phyloP scores from a whole-genome alignment of 2,797 vertebrate species.

The Euphonia xanthogaster region DNA sequence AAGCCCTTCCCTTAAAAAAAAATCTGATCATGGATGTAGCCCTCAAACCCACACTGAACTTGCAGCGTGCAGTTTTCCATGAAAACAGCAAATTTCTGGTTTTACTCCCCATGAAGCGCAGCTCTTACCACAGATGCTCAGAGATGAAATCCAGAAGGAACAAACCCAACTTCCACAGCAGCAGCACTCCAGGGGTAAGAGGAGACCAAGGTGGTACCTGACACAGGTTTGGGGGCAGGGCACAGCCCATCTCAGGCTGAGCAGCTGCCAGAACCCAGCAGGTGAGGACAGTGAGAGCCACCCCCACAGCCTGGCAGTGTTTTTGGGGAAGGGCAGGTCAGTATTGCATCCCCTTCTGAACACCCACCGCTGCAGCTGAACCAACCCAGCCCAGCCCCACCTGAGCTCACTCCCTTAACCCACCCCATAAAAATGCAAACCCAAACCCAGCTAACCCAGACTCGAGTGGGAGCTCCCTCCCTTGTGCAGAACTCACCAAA shows the following conservation, averaged over 20 bases:
- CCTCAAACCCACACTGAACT: accelerated
- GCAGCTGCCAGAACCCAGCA: accelerated
- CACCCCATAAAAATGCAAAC: accelerated
- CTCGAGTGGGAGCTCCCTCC: accelerated
- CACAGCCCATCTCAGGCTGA: accelerated
- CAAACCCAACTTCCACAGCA: not conserved
- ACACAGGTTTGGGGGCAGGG: not conserved
- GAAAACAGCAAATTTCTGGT: accelerated
- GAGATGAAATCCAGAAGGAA: accelerated
- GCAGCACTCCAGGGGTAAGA: accelerated
- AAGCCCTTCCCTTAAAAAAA: not conserved
- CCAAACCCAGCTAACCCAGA: accelerated
- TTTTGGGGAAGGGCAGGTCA: accelerated
- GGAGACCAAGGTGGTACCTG: not conserved
- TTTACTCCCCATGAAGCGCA: accelerated
- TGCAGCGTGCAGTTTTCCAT: accelerated
- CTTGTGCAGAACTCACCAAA: accelerated
- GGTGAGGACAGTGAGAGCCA: accelerated
- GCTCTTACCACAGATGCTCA: not conserved
- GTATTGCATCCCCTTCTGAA: accelerated
- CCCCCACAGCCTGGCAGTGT: accelerated
- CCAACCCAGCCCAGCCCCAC: accelerated
- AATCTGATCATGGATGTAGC: accelerated
- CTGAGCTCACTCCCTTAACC: too few species aligned
- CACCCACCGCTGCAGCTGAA: accelerated